phyloP scores from a whole-genome alignment of 2,797 vertebrate species.

The Remorina albescens region DNA sequence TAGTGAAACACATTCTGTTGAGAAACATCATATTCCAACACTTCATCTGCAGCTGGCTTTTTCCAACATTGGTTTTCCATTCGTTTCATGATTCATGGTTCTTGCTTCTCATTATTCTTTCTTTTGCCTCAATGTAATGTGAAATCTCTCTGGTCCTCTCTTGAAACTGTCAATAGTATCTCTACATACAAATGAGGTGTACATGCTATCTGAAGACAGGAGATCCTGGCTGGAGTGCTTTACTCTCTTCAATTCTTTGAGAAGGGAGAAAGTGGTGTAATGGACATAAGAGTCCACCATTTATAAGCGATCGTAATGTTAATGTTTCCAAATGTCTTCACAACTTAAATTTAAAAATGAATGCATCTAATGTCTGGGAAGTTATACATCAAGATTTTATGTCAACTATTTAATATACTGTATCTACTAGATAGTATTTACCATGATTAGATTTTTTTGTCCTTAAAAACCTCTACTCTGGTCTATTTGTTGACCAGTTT shows the following conservation, averaged over 20 bases:
- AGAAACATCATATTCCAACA: conserved; percentile 69
- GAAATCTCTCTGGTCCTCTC: conserved; percentile 49
- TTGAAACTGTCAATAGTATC: conserved; percentile 53
- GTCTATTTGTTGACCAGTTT: not conserved
- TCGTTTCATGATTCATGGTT: conserved; percentile 53
- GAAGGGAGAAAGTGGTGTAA: conserved; percentile 4
- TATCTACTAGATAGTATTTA: not conserved
- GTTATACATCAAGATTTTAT: not conserved
- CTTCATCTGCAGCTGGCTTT: conserved; percentile 58
- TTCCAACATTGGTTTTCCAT: conserved; percentile 57
- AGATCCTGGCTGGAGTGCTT: conserved; percentile 21
- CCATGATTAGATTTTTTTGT: not conserved
- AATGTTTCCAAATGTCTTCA: conserved; percentile 21
- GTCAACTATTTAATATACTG: not conserved
- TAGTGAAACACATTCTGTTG: conserved; percentile 64
- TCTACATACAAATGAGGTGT: conserved; percentile 66
- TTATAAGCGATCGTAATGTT: conserved; percentile 10
- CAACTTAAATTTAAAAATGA: not conserved
- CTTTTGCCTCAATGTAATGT: conserved; percentile 42
- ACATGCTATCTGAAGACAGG: conserved; percentile 53
- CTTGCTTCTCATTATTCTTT: conserved; percentile 44
- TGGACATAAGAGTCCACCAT: conserved; percentile 1
- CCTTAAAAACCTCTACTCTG: not conserved
- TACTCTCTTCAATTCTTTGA: conserved; percentile 15
- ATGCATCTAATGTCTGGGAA: not conserved